Evolutionary conservation across 2,113 vertebrate genomes (phyloP).

Genomic region (Eudyptes chrysolophus): DNA sequence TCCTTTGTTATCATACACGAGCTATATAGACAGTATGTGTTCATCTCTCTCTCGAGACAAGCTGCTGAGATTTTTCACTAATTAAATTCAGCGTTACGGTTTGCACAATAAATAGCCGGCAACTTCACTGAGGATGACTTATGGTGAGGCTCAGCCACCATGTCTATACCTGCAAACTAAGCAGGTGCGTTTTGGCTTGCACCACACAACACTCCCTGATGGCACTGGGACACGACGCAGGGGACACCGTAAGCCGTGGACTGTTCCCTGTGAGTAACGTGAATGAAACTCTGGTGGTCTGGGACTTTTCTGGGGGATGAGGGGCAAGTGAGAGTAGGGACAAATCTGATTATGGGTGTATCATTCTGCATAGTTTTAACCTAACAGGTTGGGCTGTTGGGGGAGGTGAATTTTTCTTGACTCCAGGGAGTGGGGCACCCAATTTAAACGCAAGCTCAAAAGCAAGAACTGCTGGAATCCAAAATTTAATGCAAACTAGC

Average conservation of each 20-base stretch:
- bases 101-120: background rate
- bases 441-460: background rate
- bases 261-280: no score
- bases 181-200: accelerated
- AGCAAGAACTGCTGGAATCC: background rate
- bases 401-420: background rate
- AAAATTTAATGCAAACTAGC: background rate
- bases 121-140: background rate
- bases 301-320: no score
- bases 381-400: background rate
- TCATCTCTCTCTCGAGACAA: background rate
- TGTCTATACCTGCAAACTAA: no score
- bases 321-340: background rate
- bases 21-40: background rate
- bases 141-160: accelerated
- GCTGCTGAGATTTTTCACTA: background rate
- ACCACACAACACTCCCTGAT: no score
- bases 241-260: background rate
- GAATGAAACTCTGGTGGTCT: background rate
- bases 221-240: accelerated
- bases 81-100: background rate
- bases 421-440: background rate
- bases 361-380: background rate
- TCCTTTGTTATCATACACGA: background rate
- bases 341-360: background rate